A percentile compares a stretch with the other conserved stretches of the same genome.
Conservation (phyloP, 2,888 invertebrate species). For the Allacma fusca region DNA sequence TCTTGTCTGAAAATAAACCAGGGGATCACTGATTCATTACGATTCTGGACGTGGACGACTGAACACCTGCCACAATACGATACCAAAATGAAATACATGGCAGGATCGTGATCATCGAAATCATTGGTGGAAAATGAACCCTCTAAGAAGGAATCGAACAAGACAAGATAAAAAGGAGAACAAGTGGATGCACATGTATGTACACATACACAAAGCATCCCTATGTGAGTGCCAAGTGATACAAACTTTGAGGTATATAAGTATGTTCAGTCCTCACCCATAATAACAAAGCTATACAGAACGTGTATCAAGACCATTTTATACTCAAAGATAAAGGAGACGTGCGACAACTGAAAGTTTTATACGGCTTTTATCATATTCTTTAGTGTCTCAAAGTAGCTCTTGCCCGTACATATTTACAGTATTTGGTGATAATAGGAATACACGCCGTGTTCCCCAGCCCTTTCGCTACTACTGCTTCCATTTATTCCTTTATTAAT, state of each 20-base stretch:
- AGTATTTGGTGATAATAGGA: too few relatives aligned
- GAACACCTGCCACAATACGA: conserved; percentile 31
- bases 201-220: too few relatives aligned
- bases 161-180: not conserved
- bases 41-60: conserved; percentile 29
- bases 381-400: too few relatives aligned
- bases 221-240: too few relatives aligned
- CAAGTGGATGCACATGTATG: not conserved
- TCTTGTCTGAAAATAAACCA: not conserved
- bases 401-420: too few relatives aligned
- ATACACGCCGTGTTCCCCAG: too few relatives aligned
- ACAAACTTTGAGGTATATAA: not conserved
- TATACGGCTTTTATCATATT: too few relatives aligned
- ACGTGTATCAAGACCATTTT: not conserved
- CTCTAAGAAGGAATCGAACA: not conserved
- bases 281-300: not conserved
- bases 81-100: conserved; percentile 18
- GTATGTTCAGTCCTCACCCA: not conserved
- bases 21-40: conserved; percentile 32
- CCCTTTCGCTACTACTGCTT: too few relatives aligned
- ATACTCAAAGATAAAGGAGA: not conserved
- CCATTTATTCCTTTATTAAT: too few relatives aligned
- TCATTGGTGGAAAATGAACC: conserved; percentile 30
- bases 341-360: conserved; percentile 5
- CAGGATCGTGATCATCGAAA: conserved; percentile 26